Evolutionary conservation across 37 sponge, comb jelly and placozoan genomes (phyloP), one percentile per base, ranked within the genome.

Genomic region (Theonella swinhoei): DNA sequence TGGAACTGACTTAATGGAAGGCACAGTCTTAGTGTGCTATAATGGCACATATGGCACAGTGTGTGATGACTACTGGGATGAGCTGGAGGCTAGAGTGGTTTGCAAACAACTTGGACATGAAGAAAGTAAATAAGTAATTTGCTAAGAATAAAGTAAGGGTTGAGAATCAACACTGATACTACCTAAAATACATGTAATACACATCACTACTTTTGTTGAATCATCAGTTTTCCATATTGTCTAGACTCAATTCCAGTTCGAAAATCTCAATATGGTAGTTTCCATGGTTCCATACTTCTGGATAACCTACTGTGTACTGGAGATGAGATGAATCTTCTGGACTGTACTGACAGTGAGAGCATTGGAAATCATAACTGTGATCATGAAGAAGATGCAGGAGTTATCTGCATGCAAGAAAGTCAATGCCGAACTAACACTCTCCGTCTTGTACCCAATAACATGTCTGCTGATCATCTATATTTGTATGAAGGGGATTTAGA

Each of bases 291-390:
- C 19, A 68, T 88, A 47, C 30, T 76, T 54, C 41, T 89, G 20
- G 80, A 83, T 38, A 62, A 89, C 64, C 78, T 89, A 20, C 42
- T 40, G 66, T 89, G 89, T 38, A 30, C 22, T 64, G 89, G 89
- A 26, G 70, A 36, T 35, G 89, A 89, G 35, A 17, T 79, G 8
- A 43, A 58, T 24, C 78, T 89, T 24, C 42, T 78, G 25, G 72
- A 72, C 14, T 89, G 89, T 61, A n/a, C 25, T n/a, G 20, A 26
- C 0, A 38, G 33, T 47, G 14, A 7, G 30, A 39, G 36, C 19
- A 74, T 87, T 74, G 75, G 83, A 63, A 33, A 70, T n/a, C 84
- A 76, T 60, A 63, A 75, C 40, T 85, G 85, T 60, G 37, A 70
- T 30, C 70, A 62, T 26, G 14, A 62, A 41, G 70, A 77, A 42